Evolutionary conservation across 92 coral and sea anemone species (phyloP).

Genomic region (Umimayanthus chanpuru): DNA sequence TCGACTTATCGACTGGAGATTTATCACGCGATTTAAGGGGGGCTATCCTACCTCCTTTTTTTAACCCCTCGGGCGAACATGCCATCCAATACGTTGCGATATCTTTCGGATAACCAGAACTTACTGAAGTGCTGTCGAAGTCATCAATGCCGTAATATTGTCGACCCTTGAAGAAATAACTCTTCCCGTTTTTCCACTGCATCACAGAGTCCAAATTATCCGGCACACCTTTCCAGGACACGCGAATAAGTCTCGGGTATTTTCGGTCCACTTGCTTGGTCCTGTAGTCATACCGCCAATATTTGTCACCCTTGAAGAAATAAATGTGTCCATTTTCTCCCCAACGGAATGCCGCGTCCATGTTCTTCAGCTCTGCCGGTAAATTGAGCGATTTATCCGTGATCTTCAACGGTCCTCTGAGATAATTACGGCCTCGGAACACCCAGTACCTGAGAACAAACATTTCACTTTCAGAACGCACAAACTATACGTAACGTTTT

Average conservation of each 20-base stretch:
- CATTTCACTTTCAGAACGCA: neutral
- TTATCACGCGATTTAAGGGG: conserved; percentile 22
- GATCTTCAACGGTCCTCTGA: conserved; percentile 57
- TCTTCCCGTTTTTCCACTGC: conserved; percentile 68
- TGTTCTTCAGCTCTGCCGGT: conserved; percentile 58
- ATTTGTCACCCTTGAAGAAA: conserved; percentile 70
- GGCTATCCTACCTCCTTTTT: conserved; percentile 41
- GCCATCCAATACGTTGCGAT: conserved; percentile 70
- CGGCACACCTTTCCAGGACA: conserved; percentile 58
- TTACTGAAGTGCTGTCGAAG: conserved; percentile 18
- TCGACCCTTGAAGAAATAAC: conserved; percentile 67
- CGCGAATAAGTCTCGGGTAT: conserved; percentile 60
- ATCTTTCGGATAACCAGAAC: conserved; percentile 49
- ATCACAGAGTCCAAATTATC: conserved; percentile 66
- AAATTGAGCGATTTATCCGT: conserved; percentile 56
- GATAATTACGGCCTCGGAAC: conserved; percentile 44
- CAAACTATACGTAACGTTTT: too few relatives aligned
- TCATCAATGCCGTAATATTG: conserved; percentile 69
- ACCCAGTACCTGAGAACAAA: conserved; percentile 58
- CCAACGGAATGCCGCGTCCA: conserved; percentile 73
- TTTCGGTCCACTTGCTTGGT: conserved; percentile 49
- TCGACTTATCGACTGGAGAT: neutral
- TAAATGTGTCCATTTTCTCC: conserved; percentile 67
- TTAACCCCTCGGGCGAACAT: conserved; percentile 57
- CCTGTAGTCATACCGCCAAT: conserved; percentile 66